Percentiles rank a stretch among this genome's conserved stretches.
Conservation (phyloP, 2,888 invertebrate species). For the Macrosoma leucophasiata region DNA sequence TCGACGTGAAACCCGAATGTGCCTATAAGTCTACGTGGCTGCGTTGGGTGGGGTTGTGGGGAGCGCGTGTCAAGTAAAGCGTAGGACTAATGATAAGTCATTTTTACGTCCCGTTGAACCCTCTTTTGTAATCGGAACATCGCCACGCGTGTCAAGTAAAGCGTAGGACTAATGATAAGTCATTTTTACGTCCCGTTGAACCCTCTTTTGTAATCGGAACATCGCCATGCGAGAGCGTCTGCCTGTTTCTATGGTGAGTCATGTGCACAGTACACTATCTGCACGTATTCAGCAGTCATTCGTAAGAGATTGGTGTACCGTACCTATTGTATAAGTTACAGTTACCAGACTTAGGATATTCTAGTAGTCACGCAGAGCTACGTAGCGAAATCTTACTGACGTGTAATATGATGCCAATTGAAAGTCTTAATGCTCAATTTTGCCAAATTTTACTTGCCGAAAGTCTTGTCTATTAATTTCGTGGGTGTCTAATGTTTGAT, state of each 20-base stretch:
- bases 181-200: no score
- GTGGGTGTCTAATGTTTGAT: constrained; percentile 34
- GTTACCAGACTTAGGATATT: constrained; percentile 70
- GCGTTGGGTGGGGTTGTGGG: no score
- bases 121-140: no score
- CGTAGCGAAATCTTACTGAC: constrained; percentile 52
- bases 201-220: no score
- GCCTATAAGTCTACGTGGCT: no score
- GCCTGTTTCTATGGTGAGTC: constrained; percentile 30
- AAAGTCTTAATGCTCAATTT: constrained; percentile 74
- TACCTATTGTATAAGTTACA: constrained; percentile 61
- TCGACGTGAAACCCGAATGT: no score
- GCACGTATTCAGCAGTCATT: constrained; percentile 36
- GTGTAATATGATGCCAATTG: constrained; percentile 62
- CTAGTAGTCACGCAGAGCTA: constrained; percentile 57
- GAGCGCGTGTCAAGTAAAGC: no score
- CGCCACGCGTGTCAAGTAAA: no score
- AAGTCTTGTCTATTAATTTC: constrained; percentile 61
- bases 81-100: no score
- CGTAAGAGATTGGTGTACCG: constrained; percentile 50
- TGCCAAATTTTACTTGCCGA: constrained; percentile 75
- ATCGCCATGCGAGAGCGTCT: no score
- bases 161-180: no score
- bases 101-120: no score
- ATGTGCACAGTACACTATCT: constrained; percentile 31